These are phyloP conservation scores for Chrysodeixis includens DNA, from an alignment of 2,888 invertebrate genomes.

Conservation along the genomic window DNA sequence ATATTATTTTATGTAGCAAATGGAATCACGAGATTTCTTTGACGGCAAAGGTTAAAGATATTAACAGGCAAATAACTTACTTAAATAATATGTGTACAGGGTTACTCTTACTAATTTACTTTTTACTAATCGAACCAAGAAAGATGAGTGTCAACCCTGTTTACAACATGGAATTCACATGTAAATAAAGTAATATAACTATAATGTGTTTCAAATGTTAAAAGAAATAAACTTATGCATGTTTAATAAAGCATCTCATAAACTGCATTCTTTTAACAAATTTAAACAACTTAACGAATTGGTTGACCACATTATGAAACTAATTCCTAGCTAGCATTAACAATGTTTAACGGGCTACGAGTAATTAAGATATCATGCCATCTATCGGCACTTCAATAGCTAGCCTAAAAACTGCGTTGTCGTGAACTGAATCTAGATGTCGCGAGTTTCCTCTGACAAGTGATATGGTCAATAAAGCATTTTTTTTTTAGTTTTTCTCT, in stretches of 20 bases:
- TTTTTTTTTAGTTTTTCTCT: too few relatives aligned
- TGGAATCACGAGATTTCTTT: too few relatives aligned
- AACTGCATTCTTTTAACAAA: background rate
- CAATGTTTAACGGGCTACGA: too few relatives aligned
- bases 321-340: too few relatives aligned
- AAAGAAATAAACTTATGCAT: conserved; percentile 16
- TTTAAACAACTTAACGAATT: too few relatives aligned
- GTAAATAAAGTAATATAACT: conserved; percentile 23
- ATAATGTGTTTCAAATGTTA: conserved; percentile 32
- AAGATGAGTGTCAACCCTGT: conserved; percentile 14
- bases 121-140: background rate
- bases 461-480: background rate
- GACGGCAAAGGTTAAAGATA: too few relatives aligned
- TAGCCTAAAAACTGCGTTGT: background rate
- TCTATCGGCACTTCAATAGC: background rate
- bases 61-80: too few relatives aligned
- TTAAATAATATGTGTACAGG: too few relatives aligned
- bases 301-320: too few relatives aligned
- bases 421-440: background rate
- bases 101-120: too few relatives aligned
- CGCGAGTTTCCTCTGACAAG: background rate
- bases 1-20: too few relatives aligned
- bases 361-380: background rate
- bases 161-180: conserved; percentile 11
- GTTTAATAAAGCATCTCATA: conserved; percentile 8